Evolutionary conservation across 35 echinoderm and acorn worm species (phyloP).

Genomic region (Lytechinus pictus): DNA sequence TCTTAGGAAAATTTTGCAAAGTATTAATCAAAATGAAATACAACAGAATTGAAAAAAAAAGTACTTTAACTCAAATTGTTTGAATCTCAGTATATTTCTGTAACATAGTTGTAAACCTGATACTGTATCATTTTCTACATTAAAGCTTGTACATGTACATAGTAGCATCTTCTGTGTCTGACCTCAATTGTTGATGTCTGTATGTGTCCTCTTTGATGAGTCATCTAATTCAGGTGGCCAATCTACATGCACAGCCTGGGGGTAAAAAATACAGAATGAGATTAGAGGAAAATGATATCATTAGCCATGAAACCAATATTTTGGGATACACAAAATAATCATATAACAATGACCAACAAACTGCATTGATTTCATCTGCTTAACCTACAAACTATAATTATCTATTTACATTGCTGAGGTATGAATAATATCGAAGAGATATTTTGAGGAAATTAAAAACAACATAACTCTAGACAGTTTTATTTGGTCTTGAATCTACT

Average conservation of each 20-base stretch:
- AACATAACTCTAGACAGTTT: neutral
- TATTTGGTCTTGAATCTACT: neutral
- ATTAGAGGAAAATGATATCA: neutral
- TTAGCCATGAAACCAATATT: neutral
- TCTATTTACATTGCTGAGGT: neutral
- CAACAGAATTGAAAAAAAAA: neutral
- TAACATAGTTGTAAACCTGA: neutral
- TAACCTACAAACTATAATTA: neutral
- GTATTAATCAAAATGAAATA: neutral
- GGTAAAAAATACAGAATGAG: slow-evolving; percentile 3
- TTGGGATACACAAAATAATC: no score
- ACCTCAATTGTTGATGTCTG: neutral
- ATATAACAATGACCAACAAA: neutral
- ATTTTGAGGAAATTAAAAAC: neutral
- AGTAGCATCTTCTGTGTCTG: neutral
- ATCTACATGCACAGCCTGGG: slow-evolving; percentile 62
- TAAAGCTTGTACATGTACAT: slow-evolving; percentile 19
- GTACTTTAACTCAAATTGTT: neutral
- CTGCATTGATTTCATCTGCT: neutral
- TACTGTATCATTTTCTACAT: neutral
- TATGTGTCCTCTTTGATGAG: neutral
- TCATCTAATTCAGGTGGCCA: slow-evolving; percentile 53
- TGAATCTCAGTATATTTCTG: neutral
- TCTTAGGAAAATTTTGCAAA: no score
- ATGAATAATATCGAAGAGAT: no score